phyloP scores from a whole-genome alignment of 2,113 vertebrate genomes.

The Proteles cristata region DNA sequence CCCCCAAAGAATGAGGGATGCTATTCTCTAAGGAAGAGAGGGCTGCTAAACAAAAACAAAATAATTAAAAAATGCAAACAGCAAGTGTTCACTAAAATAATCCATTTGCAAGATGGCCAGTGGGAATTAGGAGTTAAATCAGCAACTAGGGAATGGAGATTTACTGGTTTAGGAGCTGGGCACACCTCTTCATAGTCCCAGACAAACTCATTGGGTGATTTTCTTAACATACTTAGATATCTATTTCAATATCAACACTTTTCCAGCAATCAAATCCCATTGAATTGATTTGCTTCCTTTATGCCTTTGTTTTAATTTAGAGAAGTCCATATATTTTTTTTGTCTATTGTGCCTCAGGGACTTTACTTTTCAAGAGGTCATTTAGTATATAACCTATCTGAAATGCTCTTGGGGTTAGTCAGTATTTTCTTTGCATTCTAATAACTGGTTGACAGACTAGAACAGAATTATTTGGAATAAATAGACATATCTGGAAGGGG shows the following conservation, averaged over 20 bases:
- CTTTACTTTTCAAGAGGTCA: constrained; percentile 16
- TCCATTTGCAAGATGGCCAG: background rate
- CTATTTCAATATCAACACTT: constrained; percentile 60
- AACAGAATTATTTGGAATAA: background rate
- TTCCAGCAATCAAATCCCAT: constrained; percentile 1
- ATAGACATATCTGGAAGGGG: background rate
- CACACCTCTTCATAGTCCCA: background rate
- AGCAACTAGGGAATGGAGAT: background rate
- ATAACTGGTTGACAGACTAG: background rate
- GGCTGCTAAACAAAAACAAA: background rate
- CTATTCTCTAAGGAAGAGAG: background rate
- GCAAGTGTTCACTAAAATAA: background rate
- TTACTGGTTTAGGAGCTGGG: background rate
- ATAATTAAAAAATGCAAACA: background rate
- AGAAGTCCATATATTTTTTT: background rate
- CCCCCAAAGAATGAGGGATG: background rate
- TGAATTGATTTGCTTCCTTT: constrained; percentile 53
- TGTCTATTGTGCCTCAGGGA: constrained; percentile 1
- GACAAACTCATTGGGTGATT: constrained; percentile 10
- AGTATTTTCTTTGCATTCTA: background rate
- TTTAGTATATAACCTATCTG: background rate
- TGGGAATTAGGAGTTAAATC: background rate
- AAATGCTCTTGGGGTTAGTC: background rate
- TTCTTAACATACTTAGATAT: constrained; percentile 53
- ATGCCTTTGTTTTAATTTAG: constrained; percentile 66